These are phyloP conservation scores for Phania funesta DNA, from an alignment of 2,888 invertebrate species.

Conservation along the genomic window DNA sequence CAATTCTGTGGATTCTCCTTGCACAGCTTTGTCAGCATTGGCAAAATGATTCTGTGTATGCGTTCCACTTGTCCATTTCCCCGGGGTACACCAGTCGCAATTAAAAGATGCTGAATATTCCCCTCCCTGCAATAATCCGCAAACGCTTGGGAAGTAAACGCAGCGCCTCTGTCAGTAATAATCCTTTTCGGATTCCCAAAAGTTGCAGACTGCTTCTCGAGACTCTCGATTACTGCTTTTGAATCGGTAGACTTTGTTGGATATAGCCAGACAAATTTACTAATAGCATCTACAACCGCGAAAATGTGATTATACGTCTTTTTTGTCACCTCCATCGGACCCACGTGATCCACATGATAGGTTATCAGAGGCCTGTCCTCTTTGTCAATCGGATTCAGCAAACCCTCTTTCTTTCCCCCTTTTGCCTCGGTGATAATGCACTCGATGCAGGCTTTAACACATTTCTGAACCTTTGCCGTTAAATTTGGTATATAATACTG, in stretches of 20 bases:
- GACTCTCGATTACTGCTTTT: constrained; percentile 4
- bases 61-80: constrained; percentile 62
- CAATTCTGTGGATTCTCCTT: constrained; percentile 72
- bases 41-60: constrained; percentile 70
- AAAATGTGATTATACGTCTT: constrained; percentile 20
- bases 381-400: neutral
- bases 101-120: constrained; percentile 16
- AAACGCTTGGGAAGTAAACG: constrained; percentile 47
- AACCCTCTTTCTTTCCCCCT: neutral
- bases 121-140: constrained; percentile 21
- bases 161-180: constrained; percentile 1
- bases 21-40: constrained; percentile 74
- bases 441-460: neutral
- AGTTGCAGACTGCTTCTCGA: neutral
- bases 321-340: constrained; percentile 2
- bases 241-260: constrained; percentile 37
- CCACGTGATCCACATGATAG: constrained; percentile 24
- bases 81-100: constrained; percentile 51
- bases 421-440: constrained; percentile 12
- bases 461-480: neutral
- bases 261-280: constrained; percentile 44
- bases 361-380: neutral
- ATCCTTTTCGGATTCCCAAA: neutral
- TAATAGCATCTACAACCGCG: constrained; percentile 10
- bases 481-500: neutral